These are phyloP conservation scores for Sipha maydis DNA, from an alignment of 2,888 invertebrate genomes.

Conservation along the genomic window DNA sequence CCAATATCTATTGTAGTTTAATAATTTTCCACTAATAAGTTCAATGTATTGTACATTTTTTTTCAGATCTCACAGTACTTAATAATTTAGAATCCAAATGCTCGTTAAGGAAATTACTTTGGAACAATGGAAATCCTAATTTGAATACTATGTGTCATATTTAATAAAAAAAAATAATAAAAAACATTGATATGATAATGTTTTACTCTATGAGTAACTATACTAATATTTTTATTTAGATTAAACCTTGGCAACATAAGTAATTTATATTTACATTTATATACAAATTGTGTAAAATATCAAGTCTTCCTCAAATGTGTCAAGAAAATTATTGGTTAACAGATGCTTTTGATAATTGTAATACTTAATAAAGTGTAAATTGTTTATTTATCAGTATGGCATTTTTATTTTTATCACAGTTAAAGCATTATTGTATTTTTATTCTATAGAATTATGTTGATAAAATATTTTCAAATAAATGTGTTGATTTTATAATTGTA, in stretches of 20 bases:
- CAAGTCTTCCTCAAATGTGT: too few species aligned
- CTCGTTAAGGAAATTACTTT: not conserved
- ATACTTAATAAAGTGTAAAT: too few species aligned
- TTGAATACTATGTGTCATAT: constrained; percentile 21
- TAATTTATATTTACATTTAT: not conserved
- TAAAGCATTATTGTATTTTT: too few species aligned
- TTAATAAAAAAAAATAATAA: not conserved
- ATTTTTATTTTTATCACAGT: too few species aligned
- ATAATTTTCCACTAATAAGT: not conserved
- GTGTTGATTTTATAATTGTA: too few species aligned
- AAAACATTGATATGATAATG: not conserved
- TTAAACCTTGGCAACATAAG: too few species aligned
- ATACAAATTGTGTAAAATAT: not conserved
- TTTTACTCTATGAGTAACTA: not conserved
- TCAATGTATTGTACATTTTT: not conserved
- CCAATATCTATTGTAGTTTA: too few species aligned
- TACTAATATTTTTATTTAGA: not conserved
- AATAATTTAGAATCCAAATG: constrained; percentile 38
- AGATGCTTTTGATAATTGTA: too few species aligned
- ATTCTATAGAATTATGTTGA: too few species aligned
- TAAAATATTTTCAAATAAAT: too few species aligned
- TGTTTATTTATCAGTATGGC: too few species aligned
- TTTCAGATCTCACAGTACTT: constrained; percentile 27
- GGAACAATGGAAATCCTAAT: constrained; percentile 25
- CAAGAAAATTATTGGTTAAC: too few species aligned